Base-by-base conservation (phyloP, 2,113 vertebrate genomes). In the Eulemur macaco region DNA sequence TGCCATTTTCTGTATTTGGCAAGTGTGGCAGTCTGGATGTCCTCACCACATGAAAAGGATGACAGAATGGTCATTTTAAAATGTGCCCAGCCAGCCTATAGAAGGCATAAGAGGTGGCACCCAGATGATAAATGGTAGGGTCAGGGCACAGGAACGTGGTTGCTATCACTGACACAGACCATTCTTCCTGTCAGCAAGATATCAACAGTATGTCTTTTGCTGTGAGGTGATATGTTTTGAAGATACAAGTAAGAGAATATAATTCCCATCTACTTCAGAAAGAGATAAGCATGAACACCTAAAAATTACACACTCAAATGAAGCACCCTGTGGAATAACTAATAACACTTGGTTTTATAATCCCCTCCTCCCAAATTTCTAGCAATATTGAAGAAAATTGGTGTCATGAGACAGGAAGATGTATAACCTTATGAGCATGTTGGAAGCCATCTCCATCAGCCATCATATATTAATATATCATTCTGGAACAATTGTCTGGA, bases 241-340 rank as follows among this genome's bases (percentile, higher is more conserved):
- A 97, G 89, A 95, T 85, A 96, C 34, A 95, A 97, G 80, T 94
- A 93, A 95, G 81, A 97, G 58, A 95, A 96, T 96, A 86, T 93
- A 97, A 98, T 97, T 97, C 97, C 91, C 90, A 94, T 58, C 74
- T 95, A 98, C 97, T 98, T 97, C 68, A 97, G 64, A 84, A 81
- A 87, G 69, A 93, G 96, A 97, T 92, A 97, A 94, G 86, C 13
- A 25, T 17, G 21, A 52, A 96, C 93, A 93, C 86, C 89, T 93
- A 94, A 89, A 93, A 66, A 84, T 47, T 37, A 64, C 23, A 76
- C 42, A 68, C 34, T 34, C 84, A 2, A 42, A 39, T 52, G 37
- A 84, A 92, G 60, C 8, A 23, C 29, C 73, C 63, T 63, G 4
- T 5, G 50, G 25, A 88, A 58, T 4, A 88, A 4, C n/a, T 37